These are phyloP conservation scores for Tenthredo distinguenda DNA, from an alignment of 2,888 invertebrate species.

Conservation along the genomic window DNA sequence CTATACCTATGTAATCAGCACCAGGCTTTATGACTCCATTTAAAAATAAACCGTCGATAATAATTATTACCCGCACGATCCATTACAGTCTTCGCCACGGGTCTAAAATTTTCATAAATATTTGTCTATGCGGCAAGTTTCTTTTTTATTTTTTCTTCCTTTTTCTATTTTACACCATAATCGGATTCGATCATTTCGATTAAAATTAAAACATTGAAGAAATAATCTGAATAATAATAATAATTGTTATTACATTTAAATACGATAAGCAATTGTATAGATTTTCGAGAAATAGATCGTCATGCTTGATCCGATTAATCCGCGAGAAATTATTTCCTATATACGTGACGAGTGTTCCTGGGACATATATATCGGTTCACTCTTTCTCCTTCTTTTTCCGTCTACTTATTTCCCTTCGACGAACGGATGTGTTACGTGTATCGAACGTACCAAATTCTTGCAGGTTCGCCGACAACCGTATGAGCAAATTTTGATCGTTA, in stretches of 20 bases:
- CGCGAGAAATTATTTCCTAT: not conserved
- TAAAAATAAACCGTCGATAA: not conserved
- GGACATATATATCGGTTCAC: not conserved
- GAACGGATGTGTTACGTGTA: not conserved
- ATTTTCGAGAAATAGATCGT: too few species aligned
- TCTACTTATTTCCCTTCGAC: not conserved
- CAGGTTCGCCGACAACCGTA: not conserved
- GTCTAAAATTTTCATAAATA: not conserved
- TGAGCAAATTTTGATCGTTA: constrained; percentile 3
- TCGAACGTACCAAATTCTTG: not conserved
- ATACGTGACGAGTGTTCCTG: not conserved
- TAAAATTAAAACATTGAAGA: too few species aligned
- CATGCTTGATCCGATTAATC: too few species aligned
- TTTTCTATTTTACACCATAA: not conserved
- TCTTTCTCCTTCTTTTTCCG: not conserved
- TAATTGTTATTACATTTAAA: not conserved
- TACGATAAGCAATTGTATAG: not conserved
- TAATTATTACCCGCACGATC: not conserved
- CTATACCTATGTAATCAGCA: not conserved
- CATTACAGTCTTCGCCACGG: not conserved
- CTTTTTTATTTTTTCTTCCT: not conserved
- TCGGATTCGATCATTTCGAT: not conserved
- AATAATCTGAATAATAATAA: too few species aligned
- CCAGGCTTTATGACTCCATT: not conserved
- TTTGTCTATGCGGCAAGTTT: not conserved